Conservation (phyloP, 1,140 invertebrate species). For the Euglossa dilemma region DNA sequence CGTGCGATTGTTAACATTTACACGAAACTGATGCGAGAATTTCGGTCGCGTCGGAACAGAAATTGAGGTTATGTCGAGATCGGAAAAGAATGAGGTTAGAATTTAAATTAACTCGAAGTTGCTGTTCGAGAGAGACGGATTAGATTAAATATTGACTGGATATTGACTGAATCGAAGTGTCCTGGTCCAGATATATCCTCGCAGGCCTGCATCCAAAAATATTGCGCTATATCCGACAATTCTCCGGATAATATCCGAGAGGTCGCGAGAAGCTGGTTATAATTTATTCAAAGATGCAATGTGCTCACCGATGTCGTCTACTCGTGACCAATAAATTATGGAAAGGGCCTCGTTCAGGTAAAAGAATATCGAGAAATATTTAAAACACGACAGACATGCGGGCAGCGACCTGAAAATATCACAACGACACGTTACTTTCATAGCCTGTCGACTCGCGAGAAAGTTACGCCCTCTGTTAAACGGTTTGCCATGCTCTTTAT, state of each 20-base stretch:
- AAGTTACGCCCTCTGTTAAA: background rate
- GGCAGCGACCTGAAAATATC: constrained; percentile 76
- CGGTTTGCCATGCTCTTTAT: background rate
- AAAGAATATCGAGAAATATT: constrained; percentile 84
- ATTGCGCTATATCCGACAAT: background rate
- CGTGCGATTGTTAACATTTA: too few relatives aligned
- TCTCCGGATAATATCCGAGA: background rate
- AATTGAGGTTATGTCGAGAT: background rate
- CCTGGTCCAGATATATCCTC: background rate
- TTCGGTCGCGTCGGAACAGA: background rate
- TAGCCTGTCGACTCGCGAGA: too few relatives aligned
- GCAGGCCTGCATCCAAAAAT: background rate
- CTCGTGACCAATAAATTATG: constrained; percentile 82
- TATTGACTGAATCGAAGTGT: background rate
- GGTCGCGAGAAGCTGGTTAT: too few relatives aligned
- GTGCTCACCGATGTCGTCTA: constrained; percentile 65
- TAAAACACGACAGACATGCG: constrained; percentile 80
- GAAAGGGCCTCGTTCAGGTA: constrained; percentile 82
- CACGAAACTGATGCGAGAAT: too few relatives aligned
- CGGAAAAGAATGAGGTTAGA: background rate
- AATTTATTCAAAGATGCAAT: background rate
- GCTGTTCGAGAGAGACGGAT: background rate
- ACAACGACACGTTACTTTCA: background rate
- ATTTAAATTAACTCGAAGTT: background rate
- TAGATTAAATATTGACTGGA: background rate